Base-by-base conservation (phyloP, 2,888 invertebrate species). In the Perdita meconis region DNA sequence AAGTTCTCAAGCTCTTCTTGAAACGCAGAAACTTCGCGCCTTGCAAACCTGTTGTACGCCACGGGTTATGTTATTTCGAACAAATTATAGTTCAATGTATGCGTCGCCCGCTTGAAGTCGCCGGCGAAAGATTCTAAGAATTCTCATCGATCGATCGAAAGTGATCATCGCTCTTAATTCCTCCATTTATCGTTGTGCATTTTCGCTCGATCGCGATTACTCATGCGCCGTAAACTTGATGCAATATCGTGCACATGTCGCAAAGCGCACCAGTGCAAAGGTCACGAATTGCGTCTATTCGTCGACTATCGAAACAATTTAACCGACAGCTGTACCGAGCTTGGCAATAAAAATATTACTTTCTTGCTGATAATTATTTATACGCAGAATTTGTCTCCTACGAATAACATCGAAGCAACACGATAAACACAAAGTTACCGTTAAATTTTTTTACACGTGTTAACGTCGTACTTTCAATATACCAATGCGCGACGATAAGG, bases 251-350 rank as follows among this genome's bases (percentile, higher is more conserved):
- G 24, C 30, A 42, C 10, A 13, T 42, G 34, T 44, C 55, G 30
- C 10, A 12, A 47, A 55, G 22, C 36, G 42, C 40, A 40, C 22
- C 12, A 50, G 59, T 60, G 36, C 67, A 68, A 68, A 68, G 67
- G 67, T 68, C 38, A 59, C 30, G 30, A 30, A 53, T 60, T 24
- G 60, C 64, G 40, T 30, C 40, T 42, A 34, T 24, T 36, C 30
- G 2, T 22, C 19, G n/a, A 3, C 51, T n/a, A 19, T 34, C 13
- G 22, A 60, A 51, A 60, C 34, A 30, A 68, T 40, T 60, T 60
- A 51, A 68, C 53, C 26, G 30, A 13, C 44, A 50, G 40, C 38
- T 59, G 51, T 38, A 22, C 38, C n/a, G 8, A 44, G 19, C 4
- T 8, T n/a, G n/a, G 8, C 24, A 22, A 47, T 22, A 22, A 36